Percentiles rank a stretch among this genome's conserved stretches.
Conservation (phyloP, 2,888 invertebrate genomes). For the Thyatira batis region DNA sequence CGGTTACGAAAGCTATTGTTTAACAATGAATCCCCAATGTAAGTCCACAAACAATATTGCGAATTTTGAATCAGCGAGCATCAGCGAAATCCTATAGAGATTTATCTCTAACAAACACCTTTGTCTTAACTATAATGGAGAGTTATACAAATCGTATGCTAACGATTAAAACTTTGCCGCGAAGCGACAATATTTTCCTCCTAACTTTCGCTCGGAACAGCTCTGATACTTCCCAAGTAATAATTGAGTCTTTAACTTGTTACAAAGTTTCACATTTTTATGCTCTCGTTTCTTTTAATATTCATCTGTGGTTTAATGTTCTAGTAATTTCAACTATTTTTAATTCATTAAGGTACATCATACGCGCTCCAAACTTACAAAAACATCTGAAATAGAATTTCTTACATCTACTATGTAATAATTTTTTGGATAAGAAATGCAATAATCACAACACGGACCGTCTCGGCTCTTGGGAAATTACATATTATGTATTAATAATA, state of each 20-base stretch:
- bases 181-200: conserved; percentile 28
- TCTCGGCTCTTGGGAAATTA: conserved; percentile 16
- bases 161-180: conserved; percentile 39
- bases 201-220: conserved; percentile 25
- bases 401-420: conserved; percentile 2
- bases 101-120: background rate
- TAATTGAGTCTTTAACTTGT: conserved; percentile 41
- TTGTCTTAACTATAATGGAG: conserved; percentile 3
- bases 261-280: conserved; percentile 30
- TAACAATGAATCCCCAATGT: background rate
- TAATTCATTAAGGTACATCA: conserved; percentile 54
- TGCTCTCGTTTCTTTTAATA: conserved; percentile 16
- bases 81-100: conserved; percentile 5
- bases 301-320: conserved; percentile 10
- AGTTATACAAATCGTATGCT: conserved; percentile 32
- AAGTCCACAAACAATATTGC: background rate
- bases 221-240: conserved; percentile 28
- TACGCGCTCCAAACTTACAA: conserved; percentile 40
- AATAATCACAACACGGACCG: conserved; percentile 33
- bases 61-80: conserved; percentile 2
- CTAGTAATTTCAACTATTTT: conserved; percentile 21
- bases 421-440: conserved; percentile 20
- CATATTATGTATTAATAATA: conserved; percentile 16
- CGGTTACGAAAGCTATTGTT: background rate
- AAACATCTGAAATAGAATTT: background rate